Evolutionary conservation across 2,888 invertebrate species (phyloP), one percentile per base, ranked within the genome.

Genomic region (Hymenopus coronatus): DNA sequence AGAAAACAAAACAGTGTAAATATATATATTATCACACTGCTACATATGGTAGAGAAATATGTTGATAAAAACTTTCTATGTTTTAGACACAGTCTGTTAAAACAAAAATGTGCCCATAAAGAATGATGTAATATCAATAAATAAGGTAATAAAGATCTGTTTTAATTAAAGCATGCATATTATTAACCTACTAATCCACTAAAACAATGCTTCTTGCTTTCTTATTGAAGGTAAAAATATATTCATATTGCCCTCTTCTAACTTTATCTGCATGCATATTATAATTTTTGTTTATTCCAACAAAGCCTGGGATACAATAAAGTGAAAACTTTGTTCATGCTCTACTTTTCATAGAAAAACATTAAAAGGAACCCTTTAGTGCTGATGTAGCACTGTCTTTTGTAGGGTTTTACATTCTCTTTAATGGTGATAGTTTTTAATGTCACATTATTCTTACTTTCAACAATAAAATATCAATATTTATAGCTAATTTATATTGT

Each of bases 81-180:
- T 85, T 85, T 85, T 85, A 85, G 85, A 85, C 70, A 85, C 54
- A 85, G 85, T 85, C 85, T 70, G 70, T 85, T 85, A 70, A 70
- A 70, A 70, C 15, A 70, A 70, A 40, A 20, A 70, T 70, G 54
- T 70, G 54, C 54, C 54, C 54, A 70, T 70, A 70, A 70, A 70
- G 33, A 40, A 84, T 40, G 15, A 84, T 40, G 84, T 84, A 84
- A 33, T 84, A 84, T 84, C 84, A 84, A 40, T 70, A 70, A 15
- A 70, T 70, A 70, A 70, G 33, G 46, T 40, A 84, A 84, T 33
- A 84, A 84, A 85, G 33, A 85, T 85, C 85, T 85, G 84, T 84
- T 84, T 84, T 40, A 84, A 84, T 33, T 84, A 84, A 84, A 84
- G 27, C n/a, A n/a, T 25, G 46, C 30, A 84, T 20, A 20, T 54